Evolutionary conservation across 1,140 invertebrate genomes (phyloP), one percentile per base, ranked within the genome.

Genomic region (Aphaenogaster ashmeadi): DNA sequence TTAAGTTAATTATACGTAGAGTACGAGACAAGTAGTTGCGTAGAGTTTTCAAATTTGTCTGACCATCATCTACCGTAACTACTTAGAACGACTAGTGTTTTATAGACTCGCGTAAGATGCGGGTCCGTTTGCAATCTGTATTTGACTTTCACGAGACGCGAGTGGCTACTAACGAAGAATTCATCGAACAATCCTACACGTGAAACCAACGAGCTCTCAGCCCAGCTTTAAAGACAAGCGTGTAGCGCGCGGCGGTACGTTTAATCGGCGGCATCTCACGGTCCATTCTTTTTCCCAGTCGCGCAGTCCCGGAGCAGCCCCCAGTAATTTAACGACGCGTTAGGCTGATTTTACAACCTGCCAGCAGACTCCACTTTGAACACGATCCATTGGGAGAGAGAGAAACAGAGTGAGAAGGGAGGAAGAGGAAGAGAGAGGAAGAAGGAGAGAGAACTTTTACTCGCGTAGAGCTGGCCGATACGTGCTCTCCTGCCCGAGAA

Each of bases 311-410:
- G 60, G 7, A 71, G 66, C 64, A 81, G 21, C 47, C 62, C 78
- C 50, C n/a, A n/a, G 84, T 86, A 86, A 79, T 78, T 79, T 78
- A 86, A 78, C 69, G 71, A 62, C 71, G 71, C 50, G 81, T 85
- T 85, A 85, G 47, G 44, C 56, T 77, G 81, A 85, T 85, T 85
- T 85, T 85, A 85, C 41, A 77, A 85, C 69, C 81, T 85, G 81
- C 41, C 81, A 77, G 71, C 41, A 62, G 66, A 54, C 44, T 60
- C 41, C 67, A 47, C 80, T 74, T 75, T 52, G 72, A 85, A 85
- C 64, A 78, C 38, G 67, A 52, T 72, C 27, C 50, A 58, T 7
- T 8, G 54, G 2, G 27, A 8, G 64, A 67, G 13, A 11, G 21
- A 36, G 41, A 13, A 13, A 18, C 3, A 27, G 21, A 47, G 27